These are phyloP conservation scores for Hippocampus abdominalis DNA, from an alignment of 2,113 vertebrate genomes.

Conservation along the genomic window DNA sequence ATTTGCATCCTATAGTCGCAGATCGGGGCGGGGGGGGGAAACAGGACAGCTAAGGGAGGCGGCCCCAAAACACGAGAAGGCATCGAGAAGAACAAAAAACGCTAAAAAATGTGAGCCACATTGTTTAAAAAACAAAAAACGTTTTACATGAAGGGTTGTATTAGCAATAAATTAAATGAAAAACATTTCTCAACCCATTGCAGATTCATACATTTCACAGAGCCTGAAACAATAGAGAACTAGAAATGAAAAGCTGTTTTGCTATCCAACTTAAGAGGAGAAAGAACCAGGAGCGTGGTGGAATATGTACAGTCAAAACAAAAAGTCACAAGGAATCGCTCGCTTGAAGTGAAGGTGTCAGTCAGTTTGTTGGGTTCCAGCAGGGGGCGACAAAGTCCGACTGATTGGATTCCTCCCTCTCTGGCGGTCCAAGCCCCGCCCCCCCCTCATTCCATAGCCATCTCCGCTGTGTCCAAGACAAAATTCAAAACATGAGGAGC, in stretches of 20 bases:
- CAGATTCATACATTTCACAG: neutral
- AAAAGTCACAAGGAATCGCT: conserved; percentile 25
- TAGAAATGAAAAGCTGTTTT: neutral
- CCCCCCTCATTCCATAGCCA: conserved; percentile 46
- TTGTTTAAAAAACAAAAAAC: conserved; percentile 24
- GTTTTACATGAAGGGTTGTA: neutral
- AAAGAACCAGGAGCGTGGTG: conserved; percentile 6
- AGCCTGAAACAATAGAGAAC: neutral
- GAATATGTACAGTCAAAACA: conserved; percentile 9
- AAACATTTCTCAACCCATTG: neutral
- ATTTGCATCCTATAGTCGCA: conserved; percentile 53
- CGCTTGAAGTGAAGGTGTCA: conserved; percentile 28
- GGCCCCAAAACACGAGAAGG: conserved; percentile 46
- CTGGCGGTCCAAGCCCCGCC: conserved; percentile 1
- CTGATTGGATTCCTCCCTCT: conserved; percentile 19
- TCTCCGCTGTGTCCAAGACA: conserved; percentile 36
- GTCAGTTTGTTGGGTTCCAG: conserved; percentile 46
- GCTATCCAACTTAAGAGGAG: neutral
- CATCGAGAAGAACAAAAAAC: conserved; percentile 41
- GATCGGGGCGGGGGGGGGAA: neutral
- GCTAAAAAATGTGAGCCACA: conserved; percentile 12
- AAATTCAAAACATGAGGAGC: neutral
- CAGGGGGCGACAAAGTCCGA: conserved; percentile 57
- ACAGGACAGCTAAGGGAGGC: neutral
- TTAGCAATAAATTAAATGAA: neutral